Conservation (phyloP, 2,888 invertebrate genomes). For the Glyphotaelius pellucidus region DNA sequence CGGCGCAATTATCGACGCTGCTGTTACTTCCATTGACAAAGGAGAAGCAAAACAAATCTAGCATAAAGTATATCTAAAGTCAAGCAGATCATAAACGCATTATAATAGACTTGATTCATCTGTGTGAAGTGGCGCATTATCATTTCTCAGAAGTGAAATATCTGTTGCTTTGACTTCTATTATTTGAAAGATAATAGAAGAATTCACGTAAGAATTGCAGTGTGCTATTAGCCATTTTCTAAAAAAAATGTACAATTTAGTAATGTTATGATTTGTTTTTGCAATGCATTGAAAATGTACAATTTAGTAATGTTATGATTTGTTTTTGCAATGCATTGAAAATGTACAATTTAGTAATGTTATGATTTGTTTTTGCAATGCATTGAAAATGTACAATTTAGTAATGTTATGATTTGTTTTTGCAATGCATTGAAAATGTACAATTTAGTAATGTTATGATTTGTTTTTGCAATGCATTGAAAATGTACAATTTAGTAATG, state of each 20-base stretch:
- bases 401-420: neutral
- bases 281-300: neutral
- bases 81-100: constrained; percentile 31
- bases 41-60: neutral
- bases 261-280: neutral
- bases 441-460: no score
- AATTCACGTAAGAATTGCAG: neutral
- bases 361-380: neutral
- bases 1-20: neutral
- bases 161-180: constrained; percentile 14
- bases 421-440: neutral
- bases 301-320: neutral
- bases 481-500: no score
- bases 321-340: neutral
- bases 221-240: neutral
- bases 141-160: constrained; percentile 35
- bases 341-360: neutral
- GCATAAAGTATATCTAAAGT: constrained; percentile 9
- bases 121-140: constrained; percentile 23
- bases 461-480: no score
- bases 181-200: constrained; percentile 1
- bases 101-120: constrained; percentile 39
- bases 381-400: no score
- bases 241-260: no score
- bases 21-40: neutral